Base-by-base conservation (phyloP, 2,113 vertebrate genomes). In the Trinectes maculatus region DNA sequence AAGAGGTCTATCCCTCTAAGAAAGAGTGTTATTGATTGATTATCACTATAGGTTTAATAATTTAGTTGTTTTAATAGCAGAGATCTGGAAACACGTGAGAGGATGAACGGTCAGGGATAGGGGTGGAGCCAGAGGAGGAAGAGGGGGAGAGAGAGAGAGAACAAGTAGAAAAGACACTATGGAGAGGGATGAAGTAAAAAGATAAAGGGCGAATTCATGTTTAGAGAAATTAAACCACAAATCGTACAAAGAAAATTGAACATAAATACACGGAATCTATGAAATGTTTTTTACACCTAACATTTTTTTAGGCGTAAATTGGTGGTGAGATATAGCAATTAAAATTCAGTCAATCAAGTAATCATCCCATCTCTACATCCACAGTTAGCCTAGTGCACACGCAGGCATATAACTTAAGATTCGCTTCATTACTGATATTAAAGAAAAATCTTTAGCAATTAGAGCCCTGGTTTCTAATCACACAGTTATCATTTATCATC, bases 11-110 rank as follows among this genome's bases (percentile, higher is more conserved):
- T 92, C 91, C 93, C 94, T 94, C 94, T 94, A 95, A 94, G 93
- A 93, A 95, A 93, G 87, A 92, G 85, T 85, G 75, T 65, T 94
- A 96, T 95, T 94, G 95, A 96, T 95, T 93, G 92, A 92, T 91
- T 94, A 94, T 94, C 91, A 92, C 88, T 92, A 75, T 91, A 82
- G 16, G 80, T 93, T 98, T 90, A 97, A 98, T 98, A 95, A 98
- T 98, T 96, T 91, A 98, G 84, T 73, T 91, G 77, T 88, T 90
- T 86, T 94, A 93, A 95, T 94, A 85, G 83, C 91, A 85, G 80
- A 66, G 67, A 90, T 85, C 91, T 91, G 88, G 89, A 92, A 82
- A 55, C 16, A 39, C 26, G 36, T 8, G 43, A 53, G 77, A 59
- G 24, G 62, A 63, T 40, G 67, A 85, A 53, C 58, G 66, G 52